Percentiles rank a stretch among this genome's conserved stretches.
phyloP scores from a whole-genome alignment of 2,113 vertebrate genomes.

The Oxyruncus cristatus region DNA sequence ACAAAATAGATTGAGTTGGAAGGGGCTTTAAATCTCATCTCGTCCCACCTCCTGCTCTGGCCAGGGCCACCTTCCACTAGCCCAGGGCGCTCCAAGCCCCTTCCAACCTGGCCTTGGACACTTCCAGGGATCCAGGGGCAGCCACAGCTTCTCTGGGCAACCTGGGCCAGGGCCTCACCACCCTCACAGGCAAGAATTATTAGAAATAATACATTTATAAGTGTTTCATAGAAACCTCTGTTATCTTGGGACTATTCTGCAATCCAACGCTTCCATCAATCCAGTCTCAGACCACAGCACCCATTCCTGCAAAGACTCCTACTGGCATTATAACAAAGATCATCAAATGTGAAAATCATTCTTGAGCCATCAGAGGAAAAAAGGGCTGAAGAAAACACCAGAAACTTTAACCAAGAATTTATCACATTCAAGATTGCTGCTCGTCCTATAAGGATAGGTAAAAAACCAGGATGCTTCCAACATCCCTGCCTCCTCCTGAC shows the following conservation, averaged over 20 bases:
- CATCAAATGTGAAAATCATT: neutral
- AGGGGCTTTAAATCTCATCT: neutral
- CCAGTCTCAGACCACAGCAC: neutral
- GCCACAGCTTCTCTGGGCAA: neutral
- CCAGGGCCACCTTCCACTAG: accelerated
- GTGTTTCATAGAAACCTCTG: neutral
- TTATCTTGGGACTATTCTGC: neutral
- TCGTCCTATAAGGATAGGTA: neutral
- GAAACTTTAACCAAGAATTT: neutral
- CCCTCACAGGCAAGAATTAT: neutral
- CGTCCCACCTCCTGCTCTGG: neutral
- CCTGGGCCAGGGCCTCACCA: neutral
- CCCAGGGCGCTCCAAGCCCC: neutral
- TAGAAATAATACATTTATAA: neutral
- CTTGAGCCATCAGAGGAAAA: neutral
- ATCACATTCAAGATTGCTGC: neutral
- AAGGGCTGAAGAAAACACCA: neutral
- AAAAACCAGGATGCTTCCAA: neutral
- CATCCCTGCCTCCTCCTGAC: neutral
- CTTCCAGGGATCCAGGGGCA: neutral
- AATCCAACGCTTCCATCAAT: neutral
- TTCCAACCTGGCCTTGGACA: neutral
- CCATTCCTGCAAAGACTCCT: too few relatives aligned
- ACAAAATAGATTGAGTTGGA: neutral
- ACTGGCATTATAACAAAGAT: accelerated